phyloP scores from a whole-genome alignment of 64 coral and sea anemone species.

The Porites australiensis region DNA sequence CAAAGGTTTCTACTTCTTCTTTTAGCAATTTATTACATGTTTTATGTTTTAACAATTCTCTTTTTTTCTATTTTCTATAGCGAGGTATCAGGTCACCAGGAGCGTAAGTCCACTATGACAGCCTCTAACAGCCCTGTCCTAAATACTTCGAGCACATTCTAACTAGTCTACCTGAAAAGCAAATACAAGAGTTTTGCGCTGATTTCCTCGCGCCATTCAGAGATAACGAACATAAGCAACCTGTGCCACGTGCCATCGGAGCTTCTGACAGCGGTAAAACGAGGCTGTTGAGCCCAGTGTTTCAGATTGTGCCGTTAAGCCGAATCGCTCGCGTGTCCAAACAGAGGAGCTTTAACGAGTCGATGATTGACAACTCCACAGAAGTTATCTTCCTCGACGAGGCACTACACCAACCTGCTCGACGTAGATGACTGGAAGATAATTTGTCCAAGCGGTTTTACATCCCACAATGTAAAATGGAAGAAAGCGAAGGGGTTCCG shows the following conservation, averaged over 20 bases:
- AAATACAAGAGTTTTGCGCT: not conserved
- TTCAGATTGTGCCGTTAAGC: not conserved
- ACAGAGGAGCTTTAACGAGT: conserved; percentile 21
- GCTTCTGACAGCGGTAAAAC: not conserved
- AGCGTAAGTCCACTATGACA: no score
- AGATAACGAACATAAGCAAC: not conserved
- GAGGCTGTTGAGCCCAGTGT: not conserved
- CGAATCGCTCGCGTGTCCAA: conserved; percentile 19
- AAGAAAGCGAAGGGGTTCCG: not conserved
- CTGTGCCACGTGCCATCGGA: not conserved
- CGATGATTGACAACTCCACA: not conserved
- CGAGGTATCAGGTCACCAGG: no score
- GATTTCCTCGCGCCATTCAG: not conserved
- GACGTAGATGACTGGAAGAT: conserved; percentile 1
- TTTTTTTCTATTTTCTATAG: no score
- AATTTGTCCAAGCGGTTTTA: not conserved
- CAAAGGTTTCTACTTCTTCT: no score
- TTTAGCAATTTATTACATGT: no score
- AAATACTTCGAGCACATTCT: no score
- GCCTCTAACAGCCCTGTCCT: no score
- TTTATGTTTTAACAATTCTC: no score
- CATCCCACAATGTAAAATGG: not conserved
- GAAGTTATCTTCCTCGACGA: conserved; percentile 4
- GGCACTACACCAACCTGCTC: not conserved
- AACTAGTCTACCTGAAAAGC: not conserved